Percentiles rank a stretch among this genome's conserved stretches.
Evolutionary conservation across 2,113 vertebrate genomes (phyloP).

Genomic region (Garra rufa): DNA sequence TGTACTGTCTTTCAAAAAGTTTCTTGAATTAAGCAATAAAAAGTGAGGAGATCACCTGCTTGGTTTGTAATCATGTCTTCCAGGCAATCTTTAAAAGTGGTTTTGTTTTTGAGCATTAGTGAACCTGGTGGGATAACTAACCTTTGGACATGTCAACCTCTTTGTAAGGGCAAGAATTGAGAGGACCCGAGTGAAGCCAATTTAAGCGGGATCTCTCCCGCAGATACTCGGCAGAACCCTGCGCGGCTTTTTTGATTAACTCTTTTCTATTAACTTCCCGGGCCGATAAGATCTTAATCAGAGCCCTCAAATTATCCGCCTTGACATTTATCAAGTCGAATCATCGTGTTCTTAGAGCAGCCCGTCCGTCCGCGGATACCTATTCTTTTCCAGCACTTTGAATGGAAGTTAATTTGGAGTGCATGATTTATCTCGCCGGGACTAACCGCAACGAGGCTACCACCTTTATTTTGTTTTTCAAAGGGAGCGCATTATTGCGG

Average conservation of each 20-base stretch:
- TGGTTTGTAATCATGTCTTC: constrained; percentile 66
- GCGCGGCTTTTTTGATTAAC: constrained; percentile 77
- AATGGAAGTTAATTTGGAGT: constrained; percentile 92
- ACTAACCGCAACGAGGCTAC: constrained; percentile 78
- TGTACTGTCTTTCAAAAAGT: neutral
- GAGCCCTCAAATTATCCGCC: constrained; percentile 83
- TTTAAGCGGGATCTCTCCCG: constrained; percentile 65
- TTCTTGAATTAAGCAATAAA: constrained; percentile 39
- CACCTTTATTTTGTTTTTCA: constrained; percentile 83
- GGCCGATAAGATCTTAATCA: constrained; percentile 92
- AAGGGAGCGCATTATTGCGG: constrained; percentile 86
- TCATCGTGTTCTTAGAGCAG: constrained; percentile 76
- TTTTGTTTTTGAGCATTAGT: constrained; percentile 64
- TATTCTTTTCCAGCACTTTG: constrained; percentile 80
- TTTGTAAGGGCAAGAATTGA: constrained; percentile 52
- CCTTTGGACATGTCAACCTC: constrained; percentile 56
- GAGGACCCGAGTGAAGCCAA: constrained; percentile 42
- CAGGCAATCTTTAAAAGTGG: constrained; percentile 66
- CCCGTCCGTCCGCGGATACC: constrained; percentile 73
- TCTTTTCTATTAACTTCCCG: constrained; percentile 85
- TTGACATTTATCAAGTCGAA: constrained; percentile 86
- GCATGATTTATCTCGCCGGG: constrained; percentile 88
- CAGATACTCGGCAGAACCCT: constrained; percentile 65
- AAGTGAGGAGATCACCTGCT: constrained; percentile 61
- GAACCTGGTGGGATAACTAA: constrained; percentile 62